Evolutionary conservation across 2,888 invertebrate species (phyloP).

Genomic region (Drosophila fulvimacula): DNA sequence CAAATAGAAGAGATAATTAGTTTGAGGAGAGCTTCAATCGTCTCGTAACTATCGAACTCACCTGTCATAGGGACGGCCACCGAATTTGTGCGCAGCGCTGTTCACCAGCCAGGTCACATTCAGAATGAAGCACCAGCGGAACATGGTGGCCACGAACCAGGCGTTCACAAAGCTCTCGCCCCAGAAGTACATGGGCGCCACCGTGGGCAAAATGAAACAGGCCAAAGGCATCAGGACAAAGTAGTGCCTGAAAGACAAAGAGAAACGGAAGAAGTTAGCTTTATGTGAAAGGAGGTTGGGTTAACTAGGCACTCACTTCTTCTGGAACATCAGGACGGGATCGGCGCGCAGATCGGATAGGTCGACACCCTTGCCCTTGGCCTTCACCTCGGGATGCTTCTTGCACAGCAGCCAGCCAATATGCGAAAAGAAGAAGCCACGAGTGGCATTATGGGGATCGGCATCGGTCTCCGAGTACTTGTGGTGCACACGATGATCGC

Average conservation of each 20-base stretch:
- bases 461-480: constrained; percentile 97
- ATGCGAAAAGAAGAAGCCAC: constrained; percentile 98
- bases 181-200: constrained; percentile 91
- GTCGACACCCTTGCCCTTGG: constrained; percentile 94
- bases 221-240: constrained; percentile 89
- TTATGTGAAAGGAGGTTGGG: not conserved
- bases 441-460: constrained; percentile 95
- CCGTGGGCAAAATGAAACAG: constrained; percentile 92
- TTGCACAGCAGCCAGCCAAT: constrained; percentile 96
- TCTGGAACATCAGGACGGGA: constrained; percentile 94
- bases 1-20: not conserved
- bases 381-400: constrained; percentile 95
- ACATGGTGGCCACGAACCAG: constrained; percentile 89
- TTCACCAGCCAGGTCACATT: constrained; percentile 96
- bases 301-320: constrained; percentile 88
- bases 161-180: constrained; percentile 89
- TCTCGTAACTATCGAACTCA: constrained; percentile 75
- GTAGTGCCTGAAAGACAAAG: constrained; percentile 88
- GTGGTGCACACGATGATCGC: constrained; percentile 94
- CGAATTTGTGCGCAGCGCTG: constrained; percentile 94
- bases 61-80: constrained; percentile 91
- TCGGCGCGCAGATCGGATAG: constrained; percentile 93
- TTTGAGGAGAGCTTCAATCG: not conserved
- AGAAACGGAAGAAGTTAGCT: not conserved
- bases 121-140: constrained; percentile 92